These are phyloP conservation scores for Ochropleura plecta DNA, from an alignment of 2,888 invertebrate genomes.

Conservation along the genomic window DNA sequence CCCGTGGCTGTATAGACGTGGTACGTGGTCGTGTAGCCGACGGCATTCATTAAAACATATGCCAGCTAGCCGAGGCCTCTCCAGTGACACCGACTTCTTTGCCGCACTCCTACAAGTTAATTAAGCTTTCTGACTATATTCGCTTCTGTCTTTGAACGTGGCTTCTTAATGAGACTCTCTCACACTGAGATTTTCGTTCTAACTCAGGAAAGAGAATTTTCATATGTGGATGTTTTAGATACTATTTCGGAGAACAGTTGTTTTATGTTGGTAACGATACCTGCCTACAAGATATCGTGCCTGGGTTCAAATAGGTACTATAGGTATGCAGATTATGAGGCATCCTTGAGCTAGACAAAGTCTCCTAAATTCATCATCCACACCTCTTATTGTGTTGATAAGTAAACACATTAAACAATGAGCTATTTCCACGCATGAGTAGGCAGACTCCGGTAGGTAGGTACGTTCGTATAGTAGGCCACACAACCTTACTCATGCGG, in stretches of 20 bases:
- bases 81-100: constrained; percentile 47
- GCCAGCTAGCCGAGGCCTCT: constrained; percentile 41
- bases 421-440: neutral
- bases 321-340: neutral
- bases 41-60: constrained; percentile 68
- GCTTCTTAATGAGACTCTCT: constrained; percentile 30
- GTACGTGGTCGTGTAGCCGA: constrained; percentile 15
- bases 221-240: neutral
- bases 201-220: neutral
- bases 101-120: constrained; percentile 50
- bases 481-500: constrained; percentile 1
- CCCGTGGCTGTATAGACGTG: neutral
- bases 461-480: neutral
- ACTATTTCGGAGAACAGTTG: neutral
- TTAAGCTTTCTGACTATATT: constrained; percentile 50
- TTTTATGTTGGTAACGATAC: neutral
- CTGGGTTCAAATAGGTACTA: neutral
- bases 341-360: neutral
- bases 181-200: constrained; percentile 20
- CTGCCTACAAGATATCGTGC: neutral
- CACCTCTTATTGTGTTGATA: neutral
- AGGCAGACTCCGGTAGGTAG: neutral
- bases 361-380: neutral
- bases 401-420: constrained; percentile 9
- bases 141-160: constrained; percentile 39